Percentiles rank a stretch among this genome's conserved stretches.
These are phyloP conservation scores for Onychomys torridus DNA, from an alignment of 2,797 vertebrate species.

Conservation along the genomic window DNA sequence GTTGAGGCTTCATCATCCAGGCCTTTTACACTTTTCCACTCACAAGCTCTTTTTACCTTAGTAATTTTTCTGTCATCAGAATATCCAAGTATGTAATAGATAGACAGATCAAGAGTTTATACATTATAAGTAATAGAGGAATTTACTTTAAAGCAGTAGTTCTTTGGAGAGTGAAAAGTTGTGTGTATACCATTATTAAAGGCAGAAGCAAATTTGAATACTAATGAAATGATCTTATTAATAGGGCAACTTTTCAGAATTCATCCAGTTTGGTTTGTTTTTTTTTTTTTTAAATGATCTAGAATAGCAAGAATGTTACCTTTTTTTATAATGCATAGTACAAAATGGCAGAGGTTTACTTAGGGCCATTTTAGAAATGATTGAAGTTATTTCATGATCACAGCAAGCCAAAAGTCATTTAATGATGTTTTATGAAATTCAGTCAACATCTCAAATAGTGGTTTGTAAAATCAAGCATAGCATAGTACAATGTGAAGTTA, in stretches of 20 bases:
- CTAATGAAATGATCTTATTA: neutral
- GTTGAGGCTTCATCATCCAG: slow-evolving; percentile 28
- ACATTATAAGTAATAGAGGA: neutral
- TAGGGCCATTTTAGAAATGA: neutral
- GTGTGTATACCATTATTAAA: neutral
- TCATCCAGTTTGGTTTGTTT: neutral
- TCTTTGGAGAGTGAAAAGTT: neutral
- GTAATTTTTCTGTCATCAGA: neutral
- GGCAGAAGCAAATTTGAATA: neutral
- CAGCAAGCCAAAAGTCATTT: neutral
- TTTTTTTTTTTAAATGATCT: neutral
- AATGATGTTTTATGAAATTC: neutral
- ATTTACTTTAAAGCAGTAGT: neutral
- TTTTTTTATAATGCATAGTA: neutral
- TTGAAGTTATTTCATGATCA: neutral
- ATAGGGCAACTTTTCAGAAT: neutral
- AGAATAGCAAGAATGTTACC: neutral
- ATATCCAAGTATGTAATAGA: neutral
- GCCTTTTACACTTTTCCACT: neutral
- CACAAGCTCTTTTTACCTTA: neutral
- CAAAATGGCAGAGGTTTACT: neutral
- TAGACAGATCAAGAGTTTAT: neutral
- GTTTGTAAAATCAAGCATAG: neutral
- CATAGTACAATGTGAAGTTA: neutral
- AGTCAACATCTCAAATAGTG: neutral